Percentiles rank a stretch among this genome's conserved stretches.
Conservation (phyloP, 2,888 invertebrate species). For the Drosophila nr. perissopoda region DNA sequence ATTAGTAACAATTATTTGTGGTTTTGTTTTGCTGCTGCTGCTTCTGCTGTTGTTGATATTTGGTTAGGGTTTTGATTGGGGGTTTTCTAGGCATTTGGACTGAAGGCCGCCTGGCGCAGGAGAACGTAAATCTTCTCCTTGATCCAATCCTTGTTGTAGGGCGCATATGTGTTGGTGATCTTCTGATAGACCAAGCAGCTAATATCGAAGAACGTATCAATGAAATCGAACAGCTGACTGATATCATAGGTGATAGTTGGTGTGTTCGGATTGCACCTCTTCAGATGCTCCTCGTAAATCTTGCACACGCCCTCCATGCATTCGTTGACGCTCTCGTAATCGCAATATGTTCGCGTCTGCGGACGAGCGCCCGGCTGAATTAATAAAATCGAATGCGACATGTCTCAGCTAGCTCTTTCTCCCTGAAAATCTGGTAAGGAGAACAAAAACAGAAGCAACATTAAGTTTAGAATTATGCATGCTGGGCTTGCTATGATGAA, state of each 20-base stretch:
- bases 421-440: background rate
- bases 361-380: constrained; percentile 97
- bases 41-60: constrained; percentile 4
- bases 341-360: constrained; percentile 98
- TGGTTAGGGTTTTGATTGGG: constrained; percentile 5
- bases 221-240: constrained; percentile 98
- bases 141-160: constrained; percentile 99
- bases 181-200: constrained; percentile 98
- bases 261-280: constrained; percentile 96
- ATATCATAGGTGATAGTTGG: constrained; percentile 99
- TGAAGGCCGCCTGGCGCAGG: constrained; percentile 94
- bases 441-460: background rate
- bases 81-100: constrained; percentile 62
- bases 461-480: background rate
- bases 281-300: constrained; percentile 99
- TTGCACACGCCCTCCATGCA: constrained; percentile 99
- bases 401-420: constrained; percentile 36
- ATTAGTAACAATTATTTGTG: background rate
- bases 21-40: constrained; percentile 5
- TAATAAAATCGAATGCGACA: constrained; percentile 98
- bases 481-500: background rate
- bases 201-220: constrained; percentile 97
- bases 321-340: constrained; percentile 98
- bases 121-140: constrained; percentile 99
- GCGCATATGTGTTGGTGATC: constrained; percentile 97